Percentiles rank a stretch among this genome's conserved stretches.
Conservation (phyloP, 2,888 invertebrate genomes). For the Conus canariensis region DNA sequence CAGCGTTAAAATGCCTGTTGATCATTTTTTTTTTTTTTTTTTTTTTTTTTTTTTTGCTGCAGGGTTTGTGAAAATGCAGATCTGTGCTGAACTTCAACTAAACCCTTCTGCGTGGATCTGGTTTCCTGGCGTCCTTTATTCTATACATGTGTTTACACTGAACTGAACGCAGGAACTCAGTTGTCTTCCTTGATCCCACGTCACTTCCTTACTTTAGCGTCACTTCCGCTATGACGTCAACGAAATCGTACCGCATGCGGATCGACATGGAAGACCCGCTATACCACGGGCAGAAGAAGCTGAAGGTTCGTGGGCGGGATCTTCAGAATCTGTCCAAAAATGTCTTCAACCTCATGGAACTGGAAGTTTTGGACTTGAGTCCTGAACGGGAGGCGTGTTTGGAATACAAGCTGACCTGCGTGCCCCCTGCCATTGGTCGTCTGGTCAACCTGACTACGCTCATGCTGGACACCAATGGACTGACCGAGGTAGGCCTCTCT, state of each 20-base stretch:
- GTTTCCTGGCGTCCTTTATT: too few relatives aligned
- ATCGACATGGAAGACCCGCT: constrained; percentile 73
- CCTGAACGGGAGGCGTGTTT: constrained; percentile 77
- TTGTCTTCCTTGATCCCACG: too few relatives aligned
- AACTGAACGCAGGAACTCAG: too few relatives aligned
- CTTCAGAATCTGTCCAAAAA: constrained; percentile 71
- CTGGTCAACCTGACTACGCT: constrained; percentile 74
- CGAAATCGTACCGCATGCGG: constrained; percentile 64
- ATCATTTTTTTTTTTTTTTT: too few relatives aligned
- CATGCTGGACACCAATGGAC: constrained; percentile 77
- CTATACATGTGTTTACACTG: too few relatives aligned
- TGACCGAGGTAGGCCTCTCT: background rate
- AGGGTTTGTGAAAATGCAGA: too few relatives aligned
- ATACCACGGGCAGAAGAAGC: constrained; percentile 71
- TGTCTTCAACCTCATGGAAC: constrained; percentile 74
- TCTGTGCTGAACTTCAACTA: too few relatives aligned
- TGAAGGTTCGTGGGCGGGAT: constrained; percentile 73
- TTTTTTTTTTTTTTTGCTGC: too few relatives aligned
- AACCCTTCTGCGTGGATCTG: too few relatives aligned
- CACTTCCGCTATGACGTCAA: constrained; percentile 22
- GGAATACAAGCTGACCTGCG: constrained; percentile 69
- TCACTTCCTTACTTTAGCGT: too few relatives aligned
- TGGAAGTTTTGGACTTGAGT: constrained; percentile 77
- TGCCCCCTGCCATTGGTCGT: constrained; percentile 72
- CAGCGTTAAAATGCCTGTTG: too few relatives aligned